These are phyloP conservation scores for Cyanistes caeruleus DNA, from an alignment of 2,113 vertebrate species.

Conservation along the genomic window DNA sequence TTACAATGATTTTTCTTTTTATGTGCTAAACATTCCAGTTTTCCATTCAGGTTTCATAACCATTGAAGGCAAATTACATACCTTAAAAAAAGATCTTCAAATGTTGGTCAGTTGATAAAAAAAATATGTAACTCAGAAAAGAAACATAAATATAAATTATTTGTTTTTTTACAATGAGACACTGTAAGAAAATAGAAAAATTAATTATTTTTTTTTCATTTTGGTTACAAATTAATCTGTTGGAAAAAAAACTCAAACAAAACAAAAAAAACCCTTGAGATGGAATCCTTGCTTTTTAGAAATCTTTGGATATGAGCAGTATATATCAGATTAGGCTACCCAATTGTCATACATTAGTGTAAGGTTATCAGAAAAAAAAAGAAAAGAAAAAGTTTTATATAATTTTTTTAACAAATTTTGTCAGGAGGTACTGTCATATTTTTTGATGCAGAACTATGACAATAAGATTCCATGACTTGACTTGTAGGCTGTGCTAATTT, in stretches of 20 bases:
- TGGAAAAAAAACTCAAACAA: background rate
- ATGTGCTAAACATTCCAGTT: background rate
- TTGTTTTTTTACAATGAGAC: background rate
- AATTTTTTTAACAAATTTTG: background rate
- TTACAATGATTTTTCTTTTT: background rate
- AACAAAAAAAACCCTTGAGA: background rate
- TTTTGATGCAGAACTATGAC: background rate
- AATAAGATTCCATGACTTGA: background rate
- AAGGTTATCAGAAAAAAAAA: background rate
- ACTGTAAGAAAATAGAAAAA: background rate
- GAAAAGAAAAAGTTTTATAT: background rate
- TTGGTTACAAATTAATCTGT: background rate
- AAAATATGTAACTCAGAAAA: background rate
- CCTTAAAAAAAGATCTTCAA: background rate
- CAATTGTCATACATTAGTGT: background rate
- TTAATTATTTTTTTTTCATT: background rate
- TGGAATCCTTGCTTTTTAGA: background rate
- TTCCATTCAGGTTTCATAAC: background rate
- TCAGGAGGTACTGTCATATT: background rate
- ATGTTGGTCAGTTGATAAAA: background rate
- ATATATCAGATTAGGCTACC: background rate
- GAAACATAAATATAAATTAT: fast-evolving
- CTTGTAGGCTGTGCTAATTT: background rate
- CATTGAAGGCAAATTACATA: background rate
- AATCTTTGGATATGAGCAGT: background rate